Base-by-base conservation (phyloP, 2,797 vertebrate species). In the Malacoctenus gilli region DNA sequence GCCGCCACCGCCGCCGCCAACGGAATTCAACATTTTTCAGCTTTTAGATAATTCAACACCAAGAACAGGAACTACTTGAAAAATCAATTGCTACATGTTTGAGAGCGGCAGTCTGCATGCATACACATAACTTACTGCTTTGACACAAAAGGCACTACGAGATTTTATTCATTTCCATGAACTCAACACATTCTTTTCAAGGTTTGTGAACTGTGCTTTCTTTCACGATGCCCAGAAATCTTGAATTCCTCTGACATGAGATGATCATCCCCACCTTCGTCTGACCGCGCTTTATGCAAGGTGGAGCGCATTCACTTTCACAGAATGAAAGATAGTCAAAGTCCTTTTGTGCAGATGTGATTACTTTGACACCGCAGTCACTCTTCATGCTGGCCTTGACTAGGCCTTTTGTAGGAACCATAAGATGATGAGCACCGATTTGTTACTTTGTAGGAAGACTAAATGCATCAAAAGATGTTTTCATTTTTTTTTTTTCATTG, bases 361-460 rank as follows among this genome's bases (percentile, higher is more conserved):
- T 72, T 69, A 39, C 38, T 49, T 15, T 61, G 55, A 59, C 20
- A 22, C 21, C 46, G 18, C 38, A 51, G 56, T 51, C 39, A 22
- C 36, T 53, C 34, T 79, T 68, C 35, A 54, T 39, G 19, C 44
- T 54, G 75, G 63, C 75, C 74, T 85, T 81, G 42, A 20, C 40
- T 20, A 12, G 31, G 8, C 36, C 32, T 65, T 73, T 75, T 75
- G 25, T 62, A 36, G 53, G 25, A 37, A 21, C 20, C 37, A 50
- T 59, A 56, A 42, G 31, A 71, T 44, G 48, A 64, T 63, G 16
- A 60, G 22, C 39, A 67, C 21, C 14, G 53, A 21, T 54, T 57
- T 9, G 12, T 21, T 35, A 19, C 25, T 50, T 72, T 71, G 25
- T 20, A 22, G 13, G 54, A 21, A 36, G 23, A 6, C 10, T 41